Conservation (phyloP, 2,888 invertebrate species). For the Scaptomyza polygonia region DNA sequence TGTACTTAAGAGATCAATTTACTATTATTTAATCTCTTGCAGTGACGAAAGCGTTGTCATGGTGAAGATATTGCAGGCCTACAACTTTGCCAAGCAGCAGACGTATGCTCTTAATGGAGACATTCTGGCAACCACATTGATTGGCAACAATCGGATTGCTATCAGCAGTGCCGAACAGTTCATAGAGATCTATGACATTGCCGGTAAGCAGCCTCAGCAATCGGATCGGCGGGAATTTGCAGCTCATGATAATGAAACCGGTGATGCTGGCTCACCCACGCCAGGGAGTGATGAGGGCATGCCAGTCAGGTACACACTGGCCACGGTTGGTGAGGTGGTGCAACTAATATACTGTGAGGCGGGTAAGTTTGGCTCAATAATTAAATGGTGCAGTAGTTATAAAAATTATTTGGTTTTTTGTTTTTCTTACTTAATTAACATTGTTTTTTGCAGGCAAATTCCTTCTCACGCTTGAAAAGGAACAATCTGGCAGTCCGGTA, state of each 20-base stretch:
- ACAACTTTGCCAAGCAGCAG: slow-evolving; percentile 83
- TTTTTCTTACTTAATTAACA: too few species aligned
- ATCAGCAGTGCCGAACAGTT: slow-evolving; percentile 84
- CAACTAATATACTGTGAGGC: slow-evolving; percentile 88
- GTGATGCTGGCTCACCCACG: slow-evolving; percentile 27
- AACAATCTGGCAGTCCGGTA: slow-evolving; percentile 81
- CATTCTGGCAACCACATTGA: slow-evolving; percentile 81
- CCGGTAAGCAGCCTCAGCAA: slow-evolving; percentile 57
- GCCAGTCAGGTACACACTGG: slow-evolving; percentile 86
- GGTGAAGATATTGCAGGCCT: slow-evolving; percentile 84
- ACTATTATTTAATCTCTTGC: slow-evolving; percentile 14
- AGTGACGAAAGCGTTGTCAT: slow-evolving; percentile 59
- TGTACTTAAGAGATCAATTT: slow-evolving; percentile 20
- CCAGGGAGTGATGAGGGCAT: slow-evolving; percentile 65
- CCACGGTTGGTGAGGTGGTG: slow-evolving; percentile 89
- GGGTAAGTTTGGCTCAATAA: slow-evolving; percentile 84
- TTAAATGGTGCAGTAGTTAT: neutral
- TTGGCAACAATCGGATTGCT: slow-evolving; percentile 82
- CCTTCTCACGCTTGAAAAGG: slow-evolving; percentile 82
- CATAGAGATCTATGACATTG: slow-evolving; percentile 83
- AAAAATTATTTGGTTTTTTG: too few species aligned
- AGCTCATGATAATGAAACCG: slow-evolving; percentile 16
- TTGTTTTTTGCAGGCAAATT: slow-evolving; percentile 73
- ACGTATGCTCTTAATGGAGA: slow-evolving; percentile 83
- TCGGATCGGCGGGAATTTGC: slow-evolving; percentile 34